These are phyloP conservation scores for Junonia oenone DNA, from an alignment of 2,888 invertebrate species.

Conservation along the genomic window DNA sequence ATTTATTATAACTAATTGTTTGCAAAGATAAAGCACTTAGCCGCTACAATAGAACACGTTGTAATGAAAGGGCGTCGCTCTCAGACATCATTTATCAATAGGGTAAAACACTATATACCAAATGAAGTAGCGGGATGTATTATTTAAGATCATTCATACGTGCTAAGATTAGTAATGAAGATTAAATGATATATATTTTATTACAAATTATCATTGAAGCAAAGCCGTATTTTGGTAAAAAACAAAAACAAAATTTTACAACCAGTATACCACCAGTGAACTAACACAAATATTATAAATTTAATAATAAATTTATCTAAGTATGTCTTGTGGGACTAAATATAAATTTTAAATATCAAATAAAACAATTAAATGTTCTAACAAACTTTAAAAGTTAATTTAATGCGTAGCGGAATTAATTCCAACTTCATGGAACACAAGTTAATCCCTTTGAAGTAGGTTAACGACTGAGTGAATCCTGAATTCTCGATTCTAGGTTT, in stretches of 20 bases:
- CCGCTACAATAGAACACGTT: constrained; percentile 7
- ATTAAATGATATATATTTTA: neutral
- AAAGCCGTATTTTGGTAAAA: neutral
- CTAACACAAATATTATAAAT: no score
- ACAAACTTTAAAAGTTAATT: no score
- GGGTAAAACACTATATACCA: constrained; percentile 6
- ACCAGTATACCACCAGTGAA: no score
- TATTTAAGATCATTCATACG: constrained; percentile 3
- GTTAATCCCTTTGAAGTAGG: neutral
- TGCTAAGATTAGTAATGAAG: constrained; percentile 5
- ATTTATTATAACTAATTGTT: constrained; percentile 8
- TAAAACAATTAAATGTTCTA: no score
- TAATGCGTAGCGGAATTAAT: no score
- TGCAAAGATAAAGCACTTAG: constrained; percentile 10
- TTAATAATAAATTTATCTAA: no score
- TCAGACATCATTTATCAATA: constrained; percentile 15
- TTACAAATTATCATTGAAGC: neutral
- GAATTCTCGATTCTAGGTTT: neutral
- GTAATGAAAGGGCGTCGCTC: constrained; percentile 9
- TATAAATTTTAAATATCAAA: no score
- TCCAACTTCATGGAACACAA: no score
- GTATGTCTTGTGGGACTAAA: no score
- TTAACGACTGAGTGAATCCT: neutral
- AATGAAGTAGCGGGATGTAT: constrained; percentile 20
- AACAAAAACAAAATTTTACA: no score